Evolutionary conservation across 2,888 invertebrate genomes (phyloP).

Genomic region (Cancer borealis): DNA sequence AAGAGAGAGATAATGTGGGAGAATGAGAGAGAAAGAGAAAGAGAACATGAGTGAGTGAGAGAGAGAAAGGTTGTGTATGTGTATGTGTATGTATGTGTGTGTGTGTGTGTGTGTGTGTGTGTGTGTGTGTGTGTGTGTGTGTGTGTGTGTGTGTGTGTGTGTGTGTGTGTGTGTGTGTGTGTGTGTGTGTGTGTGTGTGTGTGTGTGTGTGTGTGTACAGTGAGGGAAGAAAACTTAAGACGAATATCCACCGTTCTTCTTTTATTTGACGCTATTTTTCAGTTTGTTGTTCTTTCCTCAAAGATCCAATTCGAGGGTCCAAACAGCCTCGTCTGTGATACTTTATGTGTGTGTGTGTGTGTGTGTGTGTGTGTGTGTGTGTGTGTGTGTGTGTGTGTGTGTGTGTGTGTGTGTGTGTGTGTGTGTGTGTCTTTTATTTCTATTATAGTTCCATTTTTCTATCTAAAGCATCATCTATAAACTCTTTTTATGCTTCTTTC

Average conservation of each 20-base stretch:
- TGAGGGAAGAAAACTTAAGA: background rate
- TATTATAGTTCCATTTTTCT: background rate
- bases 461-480: too few relatives aligned
- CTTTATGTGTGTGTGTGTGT: background rate
- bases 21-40: conserved; percentile 20
- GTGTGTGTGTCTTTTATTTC: conserved; percentile 46
- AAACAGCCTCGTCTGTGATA: background rate
- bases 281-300: background rate
- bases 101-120: too few relatives aligned
- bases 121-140: too few relatives aligned
- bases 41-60: background rate
- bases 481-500: background rate
- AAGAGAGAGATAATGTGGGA: background rate
- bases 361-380: background rate
- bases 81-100: too few relatives aligned
- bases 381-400: background rate
- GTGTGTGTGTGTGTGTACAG: background rate
- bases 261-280: background rate
- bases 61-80: too few relatives aligned
- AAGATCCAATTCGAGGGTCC: background rate
- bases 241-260: background rate
- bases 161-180: too few relatives aligned
- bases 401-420: conserved; percentile 6
- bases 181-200: too few relatives aligned
- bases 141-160: too few relatives aligned